Percentiles rank a stretch among this genome's conserved stretches.
Evolutionary conservation across 2,113 vertebrate genomes (phyloP).

Genomic region (Cichladusa arquata): DNA sequence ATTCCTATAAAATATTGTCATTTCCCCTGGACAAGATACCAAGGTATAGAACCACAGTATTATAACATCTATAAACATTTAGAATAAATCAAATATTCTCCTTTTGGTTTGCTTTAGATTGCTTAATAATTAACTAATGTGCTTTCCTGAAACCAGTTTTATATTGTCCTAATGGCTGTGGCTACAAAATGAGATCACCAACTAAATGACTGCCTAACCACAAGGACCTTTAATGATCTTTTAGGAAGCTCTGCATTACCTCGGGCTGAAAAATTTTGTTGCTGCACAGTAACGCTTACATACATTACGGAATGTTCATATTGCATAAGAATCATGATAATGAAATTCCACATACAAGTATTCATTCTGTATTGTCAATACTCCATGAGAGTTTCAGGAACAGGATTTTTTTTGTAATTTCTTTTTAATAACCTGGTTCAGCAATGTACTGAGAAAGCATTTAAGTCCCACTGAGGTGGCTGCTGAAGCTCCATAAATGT

Average conservation of each 20-base stretch:
- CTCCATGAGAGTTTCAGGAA: neutral
- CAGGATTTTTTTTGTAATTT: neutral
- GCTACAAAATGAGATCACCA: constrained; percentile 40
- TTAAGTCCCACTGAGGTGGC: neutral
- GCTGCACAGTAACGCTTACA: neutral
- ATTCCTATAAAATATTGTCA: neutral
- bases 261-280: neutral
- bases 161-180: constrained; percentile 52
- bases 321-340: neutral
- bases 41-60: neutral
- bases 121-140: constrained; percentile 66
- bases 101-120: constrained; percentile 44
- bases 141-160: constrained; percentile 50
- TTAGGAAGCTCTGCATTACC: neutral
- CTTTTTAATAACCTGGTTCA: neutral
- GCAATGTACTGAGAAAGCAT: neutral
- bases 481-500: neutral
- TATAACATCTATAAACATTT: constrained; percentile 19
- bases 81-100: constrained; percentile 61
- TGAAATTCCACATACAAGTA: neutral
- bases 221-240: constrained; percentile 17
- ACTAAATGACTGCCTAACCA: neutral
- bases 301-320: neutral
- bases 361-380: neutral
- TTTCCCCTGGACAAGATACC: neutral